Percentiles rank a stretch among this genome's conserved stretches.
phyloP scores from a whole-genome alignment of 1,140 invertebrate genomes.

The Pomacea maculata region DNA sequence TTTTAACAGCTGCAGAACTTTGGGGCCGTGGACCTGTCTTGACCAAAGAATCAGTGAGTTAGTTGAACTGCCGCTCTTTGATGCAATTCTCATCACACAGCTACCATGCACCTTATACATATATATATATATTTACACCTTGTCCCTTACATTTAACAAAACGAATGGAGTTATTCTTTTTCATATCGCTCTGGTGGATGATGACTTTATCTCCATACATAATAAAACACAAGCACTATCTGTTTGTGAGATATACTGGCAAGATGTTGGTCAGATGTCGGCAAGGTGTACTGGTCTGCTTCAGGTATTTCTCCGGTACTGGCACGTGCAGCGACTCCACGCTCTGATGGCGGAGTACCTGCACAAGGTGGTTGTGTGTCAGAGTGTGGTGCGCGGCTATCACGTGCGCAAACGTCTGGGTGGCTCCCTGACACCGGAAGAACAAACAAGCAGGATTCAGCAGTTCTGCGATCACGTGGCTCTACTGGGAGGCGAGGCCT shows the following conservation, averaged over 20 bases:
- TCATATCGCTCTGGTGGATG: not conserved
- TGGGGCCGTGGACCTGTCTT: too few relatives aligned
- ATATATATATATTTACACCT: too few relatives aligned
- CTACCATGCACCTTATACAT: too few relatives aligned
- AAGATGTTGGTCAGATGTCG: too few relatives aligned
- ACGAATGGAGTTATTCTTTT: not conserved
- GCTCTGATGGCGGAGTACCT: conserved; percentile 16
- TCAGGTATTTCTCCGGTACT: conserved; percentile 21
- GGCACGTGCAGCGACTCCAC: conserved; percentile 9
- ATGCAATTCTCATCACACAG: too few relatives aligned
- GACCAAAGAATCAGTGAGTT: too few relatives aligned
- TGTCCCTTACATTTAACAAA: too few relatives aligned
- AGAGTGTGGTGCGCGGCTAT: not conserved
- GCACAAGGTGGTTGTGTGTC: conserved; percentile 9
- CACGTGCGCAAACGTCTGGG: conserved; percentile 8
- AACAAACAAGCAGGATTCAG: not conserved
- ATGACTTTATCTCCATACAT: not conserved
- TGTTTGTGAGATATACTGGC: not conserved
- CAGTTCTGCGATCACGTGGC: conserved; percentile 2
- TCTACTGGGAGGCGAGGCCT: not conserved
- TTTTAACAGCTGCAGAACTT: too few relatives aligned
- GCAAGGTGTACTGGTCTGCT: not conserved
- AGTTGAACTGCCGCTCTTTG: too few relatives aligned
- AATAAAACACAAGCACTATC: not conserved
- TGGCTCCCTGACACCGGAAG: not conserved